Evolutionary conservation across 2,113 vertebrate species (phyloP).

Genomic region (Labeo catla): DNA sequence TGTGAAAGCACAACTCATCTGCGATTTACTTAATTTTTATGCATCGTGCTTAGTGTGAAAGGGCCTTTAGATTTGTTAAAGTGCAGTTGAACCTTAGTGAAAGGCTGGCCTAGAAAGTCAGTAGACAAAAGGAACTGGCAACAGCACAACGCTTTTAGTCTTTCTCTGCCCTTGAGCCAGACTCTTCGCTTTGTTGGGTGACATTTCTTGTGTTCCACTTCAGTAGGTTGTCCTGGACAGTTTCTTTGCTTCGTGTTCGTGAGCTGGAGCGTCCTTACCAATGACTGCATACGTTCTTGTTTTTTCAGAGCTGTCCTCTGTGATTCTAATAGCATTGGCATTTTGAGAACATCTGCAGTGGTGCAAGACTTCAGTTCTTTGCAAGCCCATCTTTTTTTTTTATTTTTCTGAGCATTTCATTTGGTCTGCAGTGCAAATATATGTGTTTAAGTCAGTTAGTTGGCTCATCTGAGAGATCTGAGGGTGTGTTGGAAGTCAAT

Average conservation of each 20-base stretch:
- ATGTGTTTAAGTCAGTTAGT: neutral
- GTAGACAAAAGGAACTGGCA: constrained; percentile 33
- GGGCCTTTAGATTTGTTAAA: neutral
- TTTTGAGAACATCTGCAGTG: neutral
- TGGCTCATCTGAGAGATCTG: neutral
- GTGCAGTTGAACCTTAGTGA: neutral
- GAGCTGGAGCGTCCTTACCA: neutral
- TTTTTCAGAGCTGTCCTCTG: neutral
- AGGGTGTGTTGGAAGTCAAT: neutral
- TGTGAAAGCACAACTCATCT: too few relatives aligned
- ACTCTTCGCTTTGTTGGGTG: constrained; percentile 33
- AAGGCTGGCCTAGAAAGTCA: constrained; percentile 33
- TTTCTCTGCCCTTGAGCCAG: constrained; percentile 6
- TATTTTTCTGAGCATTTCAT: neutral
- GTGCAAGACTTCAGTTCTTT: constrained; percentile 6
- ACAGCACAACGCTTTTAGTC: neutral
- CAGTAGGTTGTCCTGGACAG: constrained; percentile 23
- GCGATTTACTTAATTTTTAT: too few relatives aligned
- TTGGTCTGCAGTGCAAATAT: too few relatives aligned
- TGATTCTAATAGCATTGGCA: neutral
- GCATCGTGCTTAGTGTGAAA: too few relatives aligned
- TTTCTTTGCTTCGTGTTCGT: constrained; percentile 16
- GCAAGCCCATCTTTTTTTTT: neutral
- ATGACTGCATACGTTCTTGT: constrained; percentile 26
- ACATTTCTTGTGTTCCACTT: constrained; percentile 30